A percentile compares a stretch with the other conserved stretches of the same genome.
phyloP scores from a whole-genome alignment of 2,888 invertebrate species.

The Leptinotarsa rubiginosa region DNA sequence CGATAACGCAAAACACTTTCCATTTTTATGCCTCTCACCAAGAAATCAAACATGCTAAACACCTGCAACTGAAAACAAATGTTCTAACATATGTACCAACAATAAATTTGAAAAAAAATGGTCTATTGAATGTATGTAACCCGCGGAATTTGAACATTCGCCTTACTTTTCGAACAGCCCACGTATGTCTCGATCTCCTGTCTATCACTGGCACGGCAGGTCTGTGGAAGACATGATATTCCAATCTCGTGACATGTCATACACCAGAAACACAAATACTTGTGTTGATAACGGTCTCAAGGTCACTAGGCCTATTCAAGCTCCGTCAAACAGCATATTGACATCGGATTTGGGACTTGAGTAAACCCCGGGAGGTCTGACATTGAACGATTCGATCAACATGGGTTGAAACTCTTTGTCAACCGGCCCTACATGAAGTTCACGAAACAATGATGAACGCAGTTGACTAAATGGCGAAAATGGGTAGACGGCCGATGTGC shows the following conservation, averaged over 20 bases:
- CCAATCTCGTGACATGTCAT: background rate
- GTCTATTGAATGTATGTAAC: too few relatives aligned
- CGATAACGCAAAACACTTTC: too few relatives aligned
- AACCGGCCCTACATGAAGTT: background rate
- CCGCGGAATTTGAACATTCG: too few relatives aligned
- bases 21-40: too few relatives aligned
- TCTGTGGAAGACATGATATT: background rate
- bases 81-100: too few relatives aligned
- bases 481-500: background rate
- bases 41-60: too few relatives aligned
- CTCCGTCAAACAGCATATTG: background rate
- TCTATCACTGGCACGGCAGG: background rate
- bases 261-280: background rate
- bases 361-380: background rate
- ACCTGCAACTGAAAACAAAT: too few relatives aligned
- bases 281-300: slow-evolving; percentile 4
- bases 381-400: background rate
- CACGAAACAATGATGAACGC: background rate
- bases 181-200: background rate
- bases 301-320: slow-evolving; percentile 2
- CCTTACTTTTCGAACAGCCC: background rate
- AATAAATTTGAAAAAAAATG: too few relatives aligned
- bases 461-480: background rate
- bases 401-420: background rate
- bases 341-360: slow-evolving; percentile 4